Percentiles rank a stretch among this genome's conserved stretches.
Evolutionary conservation across 2,113 vertebrate genomes (phyloP).

Genomic region (Illadopsis cleaveri): DNA sequence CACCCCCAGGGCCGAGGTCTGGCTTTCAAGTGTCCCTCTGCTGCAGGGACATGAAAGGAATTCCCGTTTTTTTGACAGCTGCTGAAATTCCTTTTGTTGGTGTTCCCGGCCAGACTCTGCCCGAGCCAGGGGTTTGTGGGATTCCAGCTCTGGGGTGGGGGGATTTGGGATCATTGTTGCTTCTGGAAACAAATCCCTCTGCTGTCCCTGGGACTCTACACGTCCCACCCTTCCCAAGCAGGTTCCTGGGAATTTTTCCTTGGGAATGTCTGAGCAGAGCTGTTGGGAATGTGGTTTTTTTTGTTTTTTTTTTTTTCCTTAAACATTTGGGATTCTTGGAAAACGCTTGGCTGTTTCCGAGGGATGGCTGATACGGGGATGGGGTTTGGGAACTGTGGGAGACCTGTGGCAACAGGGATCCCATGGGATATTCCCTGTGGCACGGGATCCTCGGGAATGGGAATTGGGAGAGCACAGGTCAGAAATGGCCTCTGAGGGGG

Average conservation of each 20-base stretch:
- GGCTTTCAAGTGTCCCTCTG: neutral
- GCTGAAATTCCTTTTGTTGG: constrained; percentile 30
- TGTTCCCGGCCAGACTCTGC: neutral
- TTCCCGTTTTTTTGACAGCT: neutral
- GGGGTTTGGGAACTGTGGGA: neutral
- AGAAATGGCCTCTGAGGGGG: neutral
- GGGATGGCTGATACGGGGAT: neutral
- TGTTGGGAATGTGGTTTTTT: neutral
- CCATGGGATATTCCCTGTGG: rapidly evolving
- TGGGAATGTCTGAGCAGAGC: neutral
- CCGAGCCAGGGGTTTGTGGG: neutral
- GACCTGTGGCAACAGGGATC: neutral
- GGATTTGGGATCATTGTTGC: neutral
- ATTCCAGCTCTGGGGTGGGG: neutral
- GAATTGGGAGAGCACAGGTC: neutral
- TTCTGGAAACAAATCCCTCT: neutral
- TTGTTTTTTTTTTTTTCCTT: neutral
- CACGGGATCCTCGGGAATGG: rapidly evolving
- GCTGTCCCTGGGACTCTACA: neutral
- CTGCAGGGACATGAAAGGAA: neutral
- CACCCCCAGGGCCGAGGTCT: neutral
- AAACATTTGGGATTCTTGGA: neutral
- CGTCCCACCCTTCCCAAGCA: neutral
- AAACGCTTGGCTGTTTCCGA: neutral
- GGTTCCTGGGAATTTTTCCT: neutral